These are phyloP conservation scores for Heteronetta atricapilla DNA, from an alignment of 2,113 vertebrate genomes.

Conservation along the genomic window DNA sequence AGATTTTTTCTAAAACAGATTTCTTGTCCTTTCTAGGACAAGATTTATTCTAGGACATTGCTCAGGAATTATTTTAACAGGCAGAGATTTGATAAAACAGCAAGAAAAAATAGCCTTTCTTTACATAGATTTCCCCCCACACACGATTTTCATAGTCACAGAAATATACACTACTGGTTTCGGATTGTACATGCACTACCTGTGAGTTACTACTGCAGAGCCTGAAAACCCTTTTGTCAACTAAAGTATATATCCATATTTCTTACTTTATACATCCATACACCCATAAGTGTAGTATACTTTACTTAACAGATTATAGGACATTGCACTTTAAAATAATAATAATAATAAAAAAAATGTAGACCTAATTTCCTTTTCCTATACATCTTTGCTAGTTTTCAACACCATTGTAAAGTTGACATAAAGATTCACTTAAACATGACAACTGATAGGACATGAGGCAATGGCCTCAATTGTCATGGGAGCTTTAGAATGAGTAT, in stretches of 20 bases:
- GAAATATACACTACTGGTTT: background rate
- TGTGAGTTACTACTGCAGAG: background rate
- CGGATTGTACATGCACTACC: background rate
- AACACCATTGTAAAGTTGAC: background rate
- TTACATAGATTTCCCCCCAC: fast-evolving
- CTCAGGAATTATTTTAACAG: background rate
- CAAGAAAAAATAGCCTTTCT: background rate
- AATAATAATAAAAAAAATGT: background rate
- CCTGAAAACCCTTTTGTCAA: background rate
- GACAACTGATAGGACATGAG: too few species aligned
- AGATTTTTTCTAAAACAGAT: background rate
- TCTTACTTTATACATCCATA: background rate
- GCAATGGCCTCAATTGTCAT: too few species aligned
- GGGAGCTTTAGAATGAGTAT: too few species aligned
- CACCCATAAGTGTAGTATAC: fast-evolving
- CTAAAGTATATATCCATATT: background rate
- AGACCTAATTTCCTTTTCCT: background rate
- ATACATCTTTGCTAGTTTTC: background rate
- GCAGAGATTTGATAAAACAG: background rate
- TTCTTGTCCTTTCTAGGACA: too few species aligned
- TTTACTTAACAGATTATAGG: background rate
- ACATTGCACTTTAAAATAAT: fast-evolving
- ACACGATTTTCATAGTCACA: background rate
- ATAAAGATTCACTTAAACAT: background rate
- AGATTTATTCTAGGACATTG: background rate